Base-by-base conservation (phyloP, 2,888 invertebrate genomes). In the Atethmia centrago region DNA sequence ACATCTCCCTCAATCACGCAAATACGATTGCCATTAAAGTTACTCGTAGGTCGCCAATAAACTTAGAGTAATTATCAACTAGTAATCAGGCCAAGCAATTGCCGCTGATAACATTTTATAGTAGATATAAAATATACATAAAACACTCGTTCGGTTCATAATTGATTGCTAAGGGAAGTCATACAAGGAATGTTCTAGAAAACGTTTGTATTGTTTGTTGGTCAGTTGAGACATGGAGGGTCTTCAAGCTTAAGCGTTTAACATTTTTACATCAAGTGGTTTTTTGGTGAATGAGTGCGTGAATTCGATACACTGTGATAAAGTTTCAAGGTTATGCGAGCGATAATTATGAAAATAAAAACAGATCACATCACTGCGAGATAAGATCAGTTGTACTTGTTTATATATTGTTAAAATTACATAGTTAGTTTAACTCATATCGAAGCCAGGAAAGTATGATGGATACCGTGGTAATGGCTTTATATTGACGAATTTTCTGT, bases 91-190 rank as follows among this genome's bases (percentile, higher is more conserved):
- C 58, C 71, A 73, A 85, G 86, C 88, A 89, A 90, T 86, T 85
- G 75, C 76, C 56, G 25, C 84, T 74, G 89, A 89, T 90, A 88
- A 79, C 88, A 85, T 87, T 93, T 93, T 92, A 93, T 88, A 88
- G 82, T 88, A 64, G 76, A 76, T 82, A 85, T 93, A 93, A 92
- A 91, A 89, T 88, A 78, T 86, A 87, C 77, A 90, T 93, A 91
- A 92, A 92, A 88, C 86, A 83, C 77, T 86, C 81, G 74, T 67
- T 64, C 77, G 79, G 75, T 82, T 81, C 87, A 87, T 92, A 91
- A 93, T 92, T 93, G 89, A 93, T 93, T 93, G 90, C 84, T 64
- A 59, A 67, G 53, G 42, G 67, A n/a, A n/a, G 12, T 45, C 40
- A 59, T n/a, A 59, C 55, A 25, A 65, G 63, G 55, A 72, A 68